Evolutionary conservation across 2,113 vertebrate genomes (phyloP).

Genomic region (Galbula dea): DNA sequence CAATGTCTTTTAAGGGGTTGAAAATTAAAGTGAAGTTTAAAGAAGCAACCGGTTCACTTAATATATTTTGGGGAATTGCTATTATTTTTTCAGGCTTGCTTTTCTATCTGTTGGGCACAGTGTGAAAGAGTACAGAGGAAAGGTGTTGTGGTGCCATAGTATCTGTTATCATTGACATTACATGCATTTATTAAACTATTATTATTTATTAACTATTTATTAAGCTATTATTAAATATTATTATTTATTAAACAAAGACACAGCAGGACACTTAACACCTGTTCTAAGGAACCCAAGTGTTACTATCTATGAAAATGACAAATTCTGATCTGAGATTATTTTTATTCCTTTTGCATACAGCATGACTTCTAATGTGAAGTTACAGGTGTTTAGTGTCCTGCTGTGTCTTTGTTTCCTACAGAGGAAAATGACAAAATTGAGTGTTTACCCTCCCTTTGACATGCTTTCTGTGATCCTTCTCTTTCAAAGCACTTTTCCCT

Average conservation of each 20-base stretch:
- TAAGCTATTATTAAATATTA: no score
- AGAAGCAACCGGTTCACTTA: neutral
- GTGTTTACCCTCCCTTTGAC: neutral
- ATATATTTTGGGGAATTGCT: neutral
- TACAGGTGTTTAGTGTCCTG: neutral
- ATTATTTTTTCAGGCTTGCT: neutral
- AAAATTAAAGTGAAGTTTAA: conserved; percentile 11
- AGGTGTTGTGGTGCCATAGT: neutral
- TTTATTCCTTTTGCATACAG: neutral
- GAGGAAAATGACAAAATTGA: neutral
- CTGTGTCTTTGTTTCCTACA: neutral
- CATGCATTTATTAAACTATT: no score
- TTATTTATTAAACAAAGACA: no score
- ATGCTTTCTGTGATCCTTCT: neutral
- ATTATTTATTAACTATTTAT: no score
- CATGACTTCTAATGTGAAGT: neutral
- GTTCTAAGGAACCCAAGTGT: neutral
- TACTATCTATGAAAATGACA: neutral
- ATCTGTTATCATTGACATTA: neutral
- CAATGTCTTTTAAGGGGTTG: neutral
- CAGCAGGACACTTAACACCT: no score
- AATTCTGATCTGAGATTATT: neutral
- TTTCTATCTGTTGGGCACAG: neutral
- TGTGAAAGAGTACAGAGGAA: neutral
- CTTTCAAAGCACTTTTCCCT: neutral